Percentiles rank a stretch among this genome's conserved stretches.
Evolutionary conservation across 2,113 vertebrate species (phyloP).

Genomic region (Trogon surrucura): DNA sequence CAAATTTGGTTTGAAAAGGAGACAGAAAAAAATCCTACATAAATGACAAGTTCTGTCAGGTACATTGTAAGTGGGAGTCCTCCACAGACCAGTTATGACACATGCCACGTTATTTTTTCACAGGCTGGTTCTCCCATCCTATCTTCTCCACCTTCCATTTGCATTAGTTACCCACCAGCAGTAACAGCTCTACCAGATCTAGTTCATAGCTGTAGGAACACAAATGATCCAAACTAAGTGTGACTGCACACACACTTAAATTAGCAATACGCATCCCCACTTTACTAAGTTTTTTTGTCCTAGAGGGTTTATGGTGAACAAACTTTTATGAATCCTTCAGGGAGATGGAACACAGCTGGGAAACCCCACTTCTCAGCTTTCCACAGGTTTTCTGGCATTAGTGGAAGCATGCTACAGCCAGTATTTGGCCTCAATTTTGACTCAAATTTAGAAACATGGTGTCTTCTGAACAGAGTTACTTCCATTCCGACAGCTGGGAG

Average conservation of each 20-base stretch:
- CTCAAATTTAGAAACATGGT: background rate
- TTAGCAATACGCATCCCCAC: background rate
- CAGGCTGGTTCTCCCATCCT: background rate
- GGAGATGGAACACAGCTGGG: background rate
- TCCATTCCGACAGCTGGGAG: background rate
- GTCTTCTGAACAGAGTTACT: background rate
- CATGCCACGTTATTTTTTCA: background rate
- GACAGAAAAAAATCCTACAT: background rate
- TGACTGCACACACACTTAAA: background rate
- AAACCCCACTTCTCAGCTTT: background rate
- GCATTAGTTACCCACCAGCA: background rate
- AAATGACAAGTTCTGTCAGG: background rate
- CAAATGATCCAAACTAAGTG: background rate
- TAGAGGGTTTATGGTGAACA: background rate
- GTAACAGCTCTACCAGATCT: background rate
- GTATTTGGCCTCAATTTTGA: background rate
- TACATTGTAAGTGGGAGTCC: background rate
- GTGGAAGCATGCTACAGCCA: background rate
- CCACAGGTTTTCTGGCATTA: background rate
- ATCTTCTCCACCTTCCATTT: background rate
- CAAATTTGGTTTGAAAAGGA: background rate
- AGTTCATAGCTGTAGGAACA: background rate
- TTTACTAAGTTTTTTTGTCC: background rate
- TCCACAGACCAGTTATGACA: background rate
- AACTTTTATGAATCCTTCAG: background rate